A percentile compares a stretch with the other conserved stretches of the same genome.
Conservation (phyloP, 1,140 invertebrate species). For the Papilio dardanus region DNA sequence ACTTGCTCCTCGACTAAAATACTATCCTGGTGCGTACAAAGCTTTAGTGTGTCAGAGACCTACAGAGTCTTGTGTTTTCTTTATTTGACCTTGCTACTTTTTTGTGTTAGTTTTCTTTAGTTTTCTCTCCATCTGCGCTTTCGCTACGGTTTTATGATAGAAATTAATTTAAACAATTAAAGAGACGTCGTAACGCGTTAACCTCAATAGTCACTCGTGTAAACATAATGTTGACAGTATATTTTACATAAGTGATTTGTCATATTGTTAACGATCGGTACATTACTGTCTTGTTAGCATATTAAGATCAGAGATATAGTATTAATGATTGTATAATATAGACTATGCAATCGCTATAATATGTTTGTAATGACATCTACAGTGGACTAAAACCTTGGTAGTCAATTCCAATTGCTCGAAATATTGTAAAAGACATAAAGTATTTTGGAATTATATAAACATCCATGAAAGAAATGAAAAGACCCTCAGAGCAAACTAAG, state of each 20-base stretch:
- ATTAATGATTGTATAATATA: background rate
- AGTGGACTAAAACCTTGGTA: background rate
- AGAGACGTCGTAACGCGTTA: background rate
- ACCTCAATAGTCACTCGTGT: background rate
- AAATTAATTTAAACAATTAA: background rate
- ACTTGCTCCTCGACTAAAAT: too few species aligned
- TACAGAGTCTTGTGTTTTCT: background rate
- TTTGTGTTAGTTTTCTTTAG: background rate
- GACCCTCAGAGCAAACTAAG: too few species aligned
- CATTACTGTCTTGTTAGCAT: slow-evolving; percentile 4
- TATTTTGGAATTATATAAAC: background rate
- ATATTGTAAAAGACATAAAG: too few species aligned
- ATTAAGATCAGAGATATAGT: background rate
- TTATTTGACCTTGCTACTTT: slow-evolving; percentile 6
- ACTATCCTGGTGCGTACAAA: too few species aligned
- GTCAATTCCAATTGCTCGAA: background rate
- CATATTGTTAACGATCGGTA: slow-evolving; percentile 3
- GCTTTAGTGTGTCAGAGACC: background rate
- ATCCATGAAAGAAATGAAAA: too few species aligned
- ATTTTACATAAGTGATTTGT: slow-evolving; percentile 6
- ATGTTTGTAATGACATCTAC: background rate
- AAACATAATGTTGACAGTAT: background rate
- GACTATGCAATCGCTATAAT: background rate
- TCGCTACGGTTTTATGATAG: slow-evolving; percentile 12
- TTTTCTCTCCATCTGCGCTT: slow-evolving; percentile 20